Evolutionary conservation across 2,113 vertebrate species (phyloP), one percentile per base, ranked within the genome.

Genomic region (Marmota monax): DNA sequence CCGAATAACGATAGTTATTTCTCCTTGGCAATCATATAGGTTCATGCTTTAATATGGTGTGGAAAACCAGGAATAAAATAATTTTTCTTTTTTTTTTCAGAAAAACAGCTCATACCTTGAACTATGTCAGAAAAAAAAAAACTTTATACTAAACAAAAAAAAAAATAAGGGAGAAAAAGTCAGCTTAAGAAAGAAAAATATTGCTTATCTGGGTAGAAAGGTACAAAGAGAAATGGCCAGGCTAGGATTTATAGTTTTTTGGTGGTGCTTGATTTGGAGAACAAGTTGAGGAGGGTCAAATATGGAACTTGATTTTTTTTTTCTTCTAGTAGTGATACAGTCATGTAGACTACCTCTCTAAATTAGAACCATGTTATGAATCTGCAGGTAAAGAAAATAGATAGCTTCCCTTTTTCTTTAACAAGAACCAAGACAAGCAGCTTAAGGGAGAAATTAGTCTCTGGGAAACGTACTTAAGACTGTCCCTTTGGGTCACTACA

Each of bases 401-500:
- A 48, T 79, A 53, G 67, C 29, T 76, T 95, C 42, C 77, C n/a
- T 73, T 70, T 45, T 22, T 23, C 22, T 94, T 91, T 93, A 58
- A 84, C 32, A 93, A 90, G n/a, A 93, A 77, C 65, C 78, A 87
- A 83, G 82, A n/a, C 9, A 56, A 95, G 34, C 83, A 39, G 23
- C 72, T 39, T 84, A 65, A 92, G 69, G 58, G 45, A 90, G 85
- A 90, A 90, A 42, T 45, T 80, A 58, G 63, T 23, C 67, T 90
- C 96, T 58, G 58, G 58, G 74, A 88, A 83, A 93, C 67, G 67
- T 20, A 95, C n/a, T 72, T 83, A 84, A 83, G 77, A 53, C 70
- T 80, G 84, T 73, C 72, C 93, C 79, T 69, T 61, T 88, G 88
- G 84, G 72, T 88, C 95, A 95, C 51, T 83, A 77, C 22, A 84